Evolutionary conservation across 2,113 vertebrate genomes (phyloP).

Genomic region (Platanista minor): DNA sequence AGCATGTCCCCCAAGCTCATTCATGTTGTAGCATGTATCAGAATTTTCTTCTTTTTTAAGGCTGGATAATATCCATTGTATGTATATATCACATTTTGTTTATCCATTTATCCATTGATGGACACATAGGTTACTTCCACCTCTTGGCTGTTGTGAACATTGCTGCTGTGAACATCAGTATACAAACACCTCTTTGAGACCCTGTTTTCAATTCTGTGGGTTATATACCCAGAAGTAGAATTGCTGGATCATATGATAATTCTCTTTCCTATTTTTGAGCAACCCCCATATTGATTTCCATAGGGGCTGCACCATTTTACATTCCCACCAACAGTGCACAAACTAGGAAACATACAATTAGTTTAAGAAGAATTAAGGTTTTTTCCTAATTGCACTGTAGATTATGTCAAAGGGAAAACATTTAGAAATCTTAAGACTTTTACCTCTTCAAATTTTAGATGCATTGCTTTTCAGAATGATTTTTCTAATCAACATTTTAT

Average conservation of each 20-base stretch:
- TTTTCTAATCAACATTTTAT: neutral
- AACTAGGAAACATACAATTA: neutral
- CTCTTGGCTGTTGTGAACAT: neutral
- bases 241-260: neutral
- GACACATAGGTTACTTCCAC: neutral
- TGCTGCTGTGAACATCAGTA: neutral
- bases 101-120: neutral
- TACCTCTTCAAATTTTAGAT: neutral
- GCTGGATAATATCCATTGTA: neutral
- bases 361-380: conserved; percentile 6
- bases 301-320: neutral
- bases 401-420: neutral
- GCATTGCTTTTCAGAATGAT: neutral
- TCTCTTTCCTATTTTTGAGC: neutral
- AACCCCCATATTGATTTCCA: neutral
- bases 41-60: neutral
- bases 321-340: neutral
- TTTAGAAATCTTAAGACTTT: neutral
- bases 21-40: neutral
- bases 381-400: conserved; percentile 3
- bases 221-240: neutral
- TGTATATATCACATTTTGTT: neutral
- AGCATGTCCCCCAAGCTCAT: neutral
- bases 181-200: neutral
- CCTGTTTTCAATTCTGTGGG: neutral